Percentiles rank a stretch among this genome's conserved stretches.
These are phyloP conservation scores for Penaeus vannamei DNA, from an alignment of 1,140 invertebrate species.

Conservation along the genomic window DNA sequence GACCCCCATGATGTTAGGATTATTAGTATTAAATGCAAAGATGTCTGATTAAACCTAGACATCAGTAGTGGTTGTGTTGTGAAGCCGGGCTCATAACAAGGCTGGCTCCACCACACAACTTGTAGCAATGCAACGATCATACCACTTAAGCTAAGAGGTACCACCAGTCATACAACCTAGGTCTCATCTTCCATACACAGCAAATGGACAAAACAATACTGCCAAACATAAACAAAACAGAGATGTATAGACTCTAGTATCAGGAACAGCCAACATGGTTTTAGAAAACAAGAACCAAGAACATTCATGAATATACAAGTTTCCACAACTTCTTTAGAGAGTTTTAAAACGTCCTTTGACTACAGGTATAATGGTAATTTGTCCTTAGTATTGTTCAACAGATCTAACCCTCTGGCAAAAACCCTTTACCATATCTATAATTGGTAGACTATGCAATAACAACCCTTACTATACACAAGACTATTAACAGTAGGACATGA, in stretches of 20 bases:
- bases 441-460: constrained; percentile 69
- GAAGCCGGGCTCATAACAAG: constrained; percentile 60
- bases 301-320: constrained; percentile 69
- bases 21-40: constrained; percentile 66
- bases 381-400: constrained; percentile 68
- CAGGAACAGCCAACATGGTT: constrained; percentile 69
- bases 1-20: constrained; percentile 64
- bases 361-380: constrained; percentile 68
- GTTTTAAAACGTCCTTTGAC: constrained; percentile 66
- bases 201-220: constrained; percentile 69
- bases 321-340: constrained; percentile 68
- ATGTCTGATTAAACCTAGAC: constrained; percentile 61
- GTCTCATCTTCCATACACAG: constrained; percentile 65
- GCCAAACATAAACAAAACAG: constrained; percentile 69
- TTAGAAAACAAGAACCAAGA: constrained; percentile 69
- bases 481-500: constrained; percentile 69
- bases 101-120: constrained; percentile 60
- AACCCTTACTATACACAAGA: constrained; percentile 69
- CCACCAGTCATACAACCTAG: constrained; percentile 63
- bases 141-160: constrained; percentile 66
- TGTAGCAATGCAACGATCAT: constrained; percentile 64
- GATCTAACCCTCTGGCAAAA: constrained; percentile 68
- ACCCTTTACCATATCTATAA: constrained; percentile 69
- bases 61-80: constrained; percentile 63
- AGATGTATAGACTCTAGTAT: constrained; percentile 67